Conservation (phyloP, 2,888 invertebrate species). For the Drosophila affinis region DNA sequence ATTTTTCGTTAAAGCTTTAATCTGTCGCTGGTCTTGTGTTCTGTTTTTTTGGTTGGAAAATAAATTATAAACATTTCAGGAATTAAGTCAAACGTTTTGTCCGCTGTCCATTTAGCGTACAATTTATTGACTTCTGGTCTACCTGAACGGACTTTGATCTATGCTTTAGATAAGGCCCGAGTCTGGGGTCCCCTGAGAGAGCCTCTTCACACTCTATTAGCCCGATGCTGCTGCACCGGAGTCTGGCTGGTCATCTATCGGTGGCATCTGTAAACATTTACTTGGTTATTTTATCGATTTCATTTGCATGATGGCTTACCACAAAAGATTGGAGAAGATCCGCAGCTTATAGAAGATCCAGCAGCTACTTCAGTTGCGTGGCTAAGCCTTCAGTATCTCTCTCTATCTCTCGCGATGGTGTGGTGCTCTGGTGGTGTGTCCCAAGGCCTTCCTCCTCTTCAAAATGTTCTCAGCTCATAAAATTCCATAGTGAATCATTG, state of each 20-base stretch:
- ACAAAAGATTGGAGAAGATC: background rate
- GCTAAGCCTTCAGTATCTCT: conserved; percentile 35
- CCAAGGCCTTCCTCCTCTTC: conserved; percentile 12
- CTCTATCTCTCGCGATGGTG: conserved; percentile 2
- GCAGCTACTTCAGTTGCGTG: conserved; percentile 62
- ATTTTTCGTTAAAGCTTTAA: conserved; percentile 30
- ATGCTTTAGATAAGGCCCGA: conserved; percentile 21
- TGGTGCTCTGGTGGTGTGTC: background rate
- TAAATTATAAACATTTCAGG: conserved; percentile 76
- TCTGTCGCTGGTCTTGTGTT: conserved; percentile 27
- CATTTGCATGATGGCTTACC: conserved; percentile 63
- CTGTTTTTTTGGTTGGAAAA: conserved; percentile 53
- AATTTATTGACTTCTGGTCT: conserved; percentile 69
- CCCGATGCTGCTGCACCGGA: conserved; percentile 25
- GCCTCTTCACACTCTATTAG: conserved; percentile 79
- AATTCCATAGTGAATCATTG: conserved; percentile 77
- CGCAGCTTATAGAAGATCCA: conserved; percentile 17
- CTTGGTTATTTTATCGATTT: conserved; percentile 75
- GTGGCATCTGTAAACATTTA: conserved; percentile 61
- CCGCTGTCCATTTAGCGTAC: conserved; percentile 64
- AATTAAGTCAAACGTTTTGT: conserved; percentile 74
- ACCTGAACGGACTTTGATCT: conserved; percentile 54
- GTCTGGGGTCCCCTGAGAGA: conserved; percentile 25
- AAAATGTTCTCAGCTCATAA: conserved; percentile 80
- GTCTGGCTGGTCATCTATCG: conserved; percentile 33